Percentiles rank a stretch among this genome's conserved stretches.
Evolutionary conservation across 2,888 invertebrate genomes (phyloP).

Genomic region (Dicycla oo): DNA sequence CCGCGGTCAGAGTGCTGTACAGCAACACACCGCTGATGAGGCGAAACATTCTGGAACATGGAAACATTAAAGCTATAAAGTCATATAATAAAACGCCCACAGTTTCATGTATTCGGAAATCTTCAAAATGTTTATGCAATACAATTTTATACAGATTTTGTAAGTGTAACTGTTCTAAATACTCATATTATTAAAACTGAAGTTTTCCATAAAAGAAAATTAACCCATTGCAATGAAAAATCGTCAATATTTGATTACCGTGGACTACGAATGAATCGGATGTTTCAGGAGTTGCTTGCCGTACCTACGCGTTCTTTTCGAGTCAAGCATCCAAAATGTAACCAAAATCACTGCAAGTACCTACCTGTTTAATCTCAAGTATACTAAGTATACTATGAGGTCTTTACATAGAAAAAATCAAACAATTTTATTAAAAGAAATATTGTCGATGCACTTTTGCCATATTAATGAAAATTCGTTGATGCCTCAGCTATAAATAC

Average conservation of each 20-base stretch:
- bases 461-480: too few species aligned
- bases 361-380: not conserved
- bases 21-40: conserved; percentile 62
- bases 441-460: too few species aligned
- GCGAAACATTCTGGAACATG: conserved; percentile 69
- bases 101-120: not conserved
- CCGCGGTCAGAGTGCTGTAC: conserved; percentile 56
- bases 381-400: too few species aligned
- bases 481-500: too few species aligned
- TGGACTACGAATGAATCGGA: not conserved
- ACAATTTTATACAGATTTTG: not conserved
- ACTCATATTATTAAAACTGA: not conserved
- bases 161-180: not conserved
- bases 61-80: not conserved
- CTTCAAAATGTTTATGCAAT: not conserved
- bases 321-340: not conserved
- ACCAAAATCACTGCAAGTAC: conserved; percentile 2
- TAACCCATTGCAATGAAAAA: not conserved
- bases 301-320: not conserved
- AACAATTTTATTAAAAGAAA: too few species aligned
- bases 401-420: too few species aligned
- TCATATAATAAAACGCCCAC: not conserved
- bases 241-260: not conserved
- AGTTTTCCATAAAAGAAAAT: not conserved
- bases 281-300: not conserved